Evolutionary conservation across 2,888 invertebrate species (phyloP), one percentile per base, ranked within the genome.

Genomic region (Andrena camellia): DNA sequence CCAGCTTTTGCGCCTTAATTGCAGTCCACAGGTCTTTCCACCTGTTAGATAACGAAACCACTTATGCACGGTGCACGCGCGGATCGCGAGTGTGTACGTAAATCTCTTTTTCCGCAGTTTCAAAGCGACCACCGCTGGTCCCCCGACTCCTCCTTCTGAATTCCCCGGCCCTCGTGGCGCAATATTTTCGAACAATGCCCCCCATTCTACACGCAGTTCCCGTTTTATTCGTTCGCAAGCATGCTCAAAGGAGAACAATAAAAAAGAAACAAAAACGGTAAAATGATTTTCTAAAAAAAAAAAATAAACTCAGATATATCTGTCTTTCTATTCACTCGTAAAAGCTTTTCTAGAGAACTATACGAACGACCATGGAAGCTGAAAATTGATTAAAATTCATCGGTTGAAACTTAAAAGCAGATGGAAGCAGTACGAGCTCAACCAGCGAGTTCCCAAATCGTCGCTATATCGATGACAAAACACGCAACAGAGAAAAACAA

Each of bases 31-130:
- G 75, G 67, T 75, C 81, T 75, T 81, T 82, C 82, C 83, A 83
- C 83, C 83, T 83, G 83, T 83, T 82, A 83, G 83, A 83, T 77
- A 82, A 83, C 82, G 83, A 81, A 81, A 76, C 81, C 81, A 83
- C 81, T 83, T 83, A 81, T 72, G 68, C 70, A 59, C 72, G 68
- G 31, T 64, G 67, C 73, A 60, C 66, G 63, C 73, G 72, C 5
- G 52, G 42, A 80, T 73, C 64, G 62, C 20, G 29, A 6, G 23
- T 23, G 13, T 33, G 54, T 50, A 52, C 62, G 70, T 67, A 80
- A 82, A 75, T 82, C 75, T 73, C 63, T 54, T 73, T 60, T 42
- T 62, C 48, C 20, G 7, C 50, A 3, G 23, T 59, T 50, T 73
- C 68, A 78, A 69, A 73, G 54, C 57, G 57, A 64, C 48, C 23